Evolutionary conservation across 2,797 vertebrate species (phyloP), one percentile per base, ranked within the genome.

Genomic region (Pseudomugil tenellus): DNA sequence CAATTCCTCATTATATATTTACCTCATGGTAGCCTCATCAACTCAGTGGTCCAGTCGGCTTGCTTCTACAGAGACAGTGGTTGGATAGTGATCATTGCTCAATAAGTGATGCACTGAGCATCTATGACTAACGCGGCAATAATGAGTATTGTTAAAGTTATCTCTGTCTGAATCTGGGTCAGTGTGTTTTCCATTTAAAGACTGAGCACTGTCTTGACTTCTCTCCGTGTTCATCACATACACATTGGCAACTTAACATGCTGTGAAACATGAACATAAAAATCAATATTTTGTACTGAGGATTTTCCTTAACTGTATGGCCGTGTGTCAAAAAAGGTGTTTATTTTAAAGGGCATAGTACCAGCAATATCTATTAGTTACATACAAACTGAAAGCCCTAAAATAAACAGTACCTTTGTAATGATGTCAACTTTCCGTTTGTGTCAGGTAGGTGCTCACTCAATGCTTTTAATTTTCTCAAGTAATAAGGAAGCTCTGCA

Each of bases 21-120:
- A 91, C 88, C 91, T 92, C 84, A 52, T 85, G 70, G 83, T 88
- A 86, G 84, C 83, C 73, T 87, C 87, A 73, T 82, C 2, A 31
- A 78, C 84, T 84, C 86, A 48, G 64, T 71, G 72, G 73, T 83
- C 84, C 49, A 56, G 85, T 84, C 73, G 70, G 81, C 74, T 63
- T 74, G 89, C 87, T 88, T 48, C 76, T 67, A 65, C 83, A 67
- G 63, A 76, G 81, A 76, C 64, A 13, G 67, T 63, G 80, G 72
- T 79, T 76, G 83, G 77, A 76, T 72, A 39, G 78, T 58, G 82
- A 67, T 85, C 72, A 58, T 31, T 66, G 68, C 79, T 87, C 80
- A 76, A 76, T 63, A 65, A 80, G 70, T 68, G 77, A 88, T 91
- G 89, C 85, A 89, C 88, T 91, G 77, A 86, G 81, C 80, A 65